Evolutionary conservation across 2,888 invertebrate species (phyloP).

Genomic region (Lochmaea capreae): DNA sequence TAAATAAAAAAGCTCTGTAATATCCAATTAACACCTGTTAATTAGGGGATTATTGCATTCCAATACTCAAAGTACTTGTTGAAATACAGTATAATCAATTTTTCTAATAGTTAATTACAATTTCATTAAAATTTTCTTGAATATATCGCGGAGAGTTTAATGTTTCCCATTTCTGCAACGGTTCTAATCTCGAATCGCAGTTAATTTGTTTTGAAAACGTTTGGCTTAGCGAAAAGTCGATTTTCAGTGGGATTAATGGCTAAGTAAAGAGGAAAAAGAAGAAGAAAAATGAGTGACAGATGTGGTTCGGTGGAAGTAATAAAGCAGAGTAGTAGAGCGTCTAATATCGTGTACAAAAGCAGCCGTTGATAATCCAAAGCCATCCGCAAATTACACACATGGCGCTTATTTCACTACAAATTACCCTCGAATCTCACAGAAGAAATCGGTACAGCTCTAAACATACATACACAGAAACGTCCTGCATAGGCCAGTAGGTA

Average conservation of each 20-base stretch:
- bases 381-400: constrained; percentile 23
- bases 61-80: too few species aligned
- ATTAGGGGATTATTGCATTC: too few species aligned
- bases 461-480: neutral
- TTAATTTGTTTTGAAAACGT: too few species aligned
- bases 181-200: too few species aligned
- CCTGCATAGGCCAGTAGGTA: neutral
- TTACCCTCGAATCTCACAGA: constrained; percentile 13
- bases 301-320: constrained; percentile 14
- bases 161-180: too few species aligned
- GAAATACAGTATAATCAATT: too few species aligned
- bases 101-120: too few species aligned
- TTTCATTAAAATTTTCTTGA: too few species aligned
- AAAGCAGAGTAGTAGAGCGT: constrained; percentile 23
- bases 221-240: neutral
- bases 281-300: constrained; percentile 21
- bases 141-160: too few species aligned
- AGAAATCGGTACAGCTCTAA: neutral
- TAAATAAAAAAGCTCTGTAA: too few species aligned
- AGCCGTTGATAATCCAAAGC: constrained; percentile 19
- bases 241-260: neutral
- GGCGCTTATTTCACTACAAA: constrained; percentile 26
- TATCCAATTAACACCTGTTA: too few species aligned
- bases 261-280: neutral
- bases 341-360: constrained; percentile 28